Evolutionary conservation across 2,797 vertebrate genomes (phyloP), one percentile per base, ranked within the genome.

Genomic region (Streptopelia turtur): DNA sequence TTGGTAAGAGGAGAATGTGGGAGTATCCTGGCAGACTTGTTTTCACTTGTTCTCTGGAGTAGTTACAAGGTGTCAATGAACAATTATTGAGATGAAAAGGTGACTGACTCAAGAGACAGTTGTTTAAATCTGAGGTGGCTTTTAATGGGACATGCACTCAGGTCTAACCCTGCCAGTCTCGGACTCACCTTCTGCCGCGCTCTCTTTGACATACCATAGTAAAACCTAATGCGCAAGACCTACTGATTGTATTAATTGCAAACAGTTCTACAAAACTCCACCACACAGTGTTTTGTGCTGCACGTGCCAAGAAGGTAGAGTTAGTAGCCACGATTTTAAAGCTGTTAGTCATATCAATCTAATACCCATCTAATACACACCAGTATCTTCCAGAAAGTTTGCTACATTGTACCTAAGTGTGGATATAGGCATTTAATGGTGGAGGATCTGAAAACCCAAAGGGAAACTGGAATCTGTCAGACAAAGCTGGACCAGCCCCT

Each of bases 31-130:
- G 35, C 63, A 74, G 64, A 31, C 74, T 68, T 81, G 78, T 89
- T 82, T 72, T 41, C 70, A 28, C 85, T 86, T 87, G 83, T 84
- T n/a, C 4, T 59, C 72, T 90, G 77, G 64, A 69, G 35, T 50
- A 87, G 33, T 78, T 92, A 41, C 41, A 92, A 75, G 92, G 78
- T 96, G 83, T 75, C 79, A 57, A 11, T 78, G 45, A 91, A n/a
- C 85, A 88, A 22, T 93, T 86, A 43, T 61, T 31, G 45, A 83
- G 87, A 68, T 74, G 76, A 28, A 55, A 87, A 68, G n/a, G 47
- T 31, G 82, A 49, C 15, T 23, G 39, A 83, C 64, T 93, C 70
- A 53, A 47, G 74, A 90, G 83, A 39, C 25, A 64, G 60, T 43
- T 64, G 35, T 85, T 95, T 87, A 79, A 79, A 70, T 77, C 70